A percentile compares a stretch with the other conserved stretches of the same genome.
Conservation (phyloP, 2,113 vertebrate genomes). For the Indri indri region DNA sequence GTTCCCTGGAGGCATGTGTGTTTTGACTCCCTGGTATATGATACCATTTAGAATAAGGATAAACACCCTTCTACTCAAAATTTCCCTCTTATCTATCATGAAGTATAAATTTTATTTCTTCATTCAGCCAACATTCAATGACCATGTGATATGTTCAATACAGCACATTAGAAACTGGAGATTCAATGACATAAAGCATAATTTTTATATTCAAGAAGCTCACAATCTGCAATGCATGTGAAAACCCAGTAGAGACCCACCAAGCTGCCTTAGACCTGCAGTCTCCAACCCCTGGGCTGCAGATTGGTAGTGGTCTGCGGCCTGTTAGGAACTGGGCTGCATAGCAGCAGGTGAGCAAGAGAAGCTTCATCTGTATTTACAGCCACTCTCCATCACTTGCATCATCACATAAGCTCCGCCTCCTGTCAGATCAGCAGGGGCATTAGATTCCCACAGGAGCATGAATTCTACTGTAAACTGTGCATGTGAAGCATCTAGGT, state of each 20-base stretch:
- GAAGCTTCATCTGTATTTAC: too few species aligned
- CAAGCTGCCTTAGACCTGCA: neutral
- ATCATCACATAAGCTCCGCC: too few species aligned
- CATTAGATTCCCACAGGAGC: too few species aligned
- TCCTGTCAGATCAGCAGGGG: too few species aligned
- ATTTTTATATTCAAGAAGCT: neutral
- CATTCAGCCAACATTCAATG: neutral
- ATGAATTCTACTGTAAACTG: too few species aligned
- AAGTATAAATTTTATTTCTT: neutral
- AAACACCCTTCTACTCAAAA: neutral
- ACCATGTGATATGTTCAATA: neutral
- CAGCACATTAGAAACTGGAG: neutral
- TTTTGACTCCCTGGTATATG: neutral
- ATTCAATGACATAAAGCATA: neutral
- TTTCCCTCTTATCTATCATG: neutral
- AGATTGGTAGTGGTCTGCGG: too few species aligned
- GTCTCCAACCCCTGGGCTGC: too few species aligned
- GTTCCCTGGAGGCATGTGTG: neutral
- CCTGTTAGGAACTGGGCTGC: too few species aligned
- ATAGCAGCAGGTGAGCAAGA: too few species aligned
- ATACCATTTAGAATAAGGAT: neutral
- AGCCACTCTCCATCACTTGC: too few species aligned
- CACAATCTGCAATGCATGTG: neutral
- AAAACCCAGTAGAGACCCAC: neutral
- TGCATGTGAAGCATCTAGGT: too few species aligned